phyloP scores from a whole-genome alignment of 2,113 vertebrate species.

The Nipponia nippon region DNA sequence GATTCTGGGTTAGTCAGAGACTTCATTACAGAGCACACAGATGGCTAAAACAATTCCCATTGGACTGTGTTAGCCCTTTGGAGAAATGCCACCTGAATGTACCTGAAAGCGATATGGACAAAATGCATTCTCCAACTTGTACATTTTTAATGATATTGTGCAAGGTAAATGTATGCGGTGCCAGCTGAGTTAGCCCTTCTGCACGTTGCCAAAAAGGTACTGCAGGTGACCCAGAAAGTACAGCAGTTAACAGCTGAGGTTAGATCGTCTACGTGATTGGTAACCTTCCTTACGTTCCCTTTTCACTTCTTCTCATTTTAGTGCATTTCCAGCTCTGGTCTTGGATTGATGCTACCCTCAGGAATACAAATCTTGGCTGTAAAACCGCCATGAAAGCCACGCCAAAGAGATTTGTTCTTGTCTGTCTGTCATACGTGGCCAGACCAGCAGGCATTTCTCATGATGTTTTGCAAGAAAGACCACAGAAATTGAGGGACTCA shows the following conservation, averaged over 20 bases:
- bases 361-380: not conserved
- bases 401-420: not conserved
- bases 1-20: not conserved
- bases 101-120: not conserved
- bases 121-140: not conserved
- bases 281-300: not conserved
- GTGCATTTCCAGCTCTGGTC: not conserved
- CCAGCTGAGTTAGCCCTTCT: not conserved
- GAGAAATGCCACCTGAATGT: not conserved
- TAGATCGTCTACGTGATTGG: not conserved
- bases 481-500: not conserved
- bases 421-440: not conserved
- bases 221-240: not conserved
- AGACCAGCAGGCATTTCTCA: not conserved
- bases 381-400: not conserved
- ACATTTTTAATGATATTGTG: constrained; percentile 18
- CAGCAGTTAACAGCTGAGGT: not conserved
- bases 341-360: not conserved
- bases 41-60: not conserved
- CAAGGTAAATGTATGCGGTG: not conserved
- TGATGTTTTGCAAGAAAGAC: not conserved
- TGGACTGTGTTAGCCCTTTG: not conserved
- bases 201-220: not conserved
- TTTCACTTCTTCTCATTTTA: not conserved
- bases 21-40: not conserved